A percentile compares a stretch with the other conserved stretches of the same genome.
phyloP scores from a whole-genome alignment of 2,113 vertebrate species.

The Seriola quinqueradiata region DNA sequence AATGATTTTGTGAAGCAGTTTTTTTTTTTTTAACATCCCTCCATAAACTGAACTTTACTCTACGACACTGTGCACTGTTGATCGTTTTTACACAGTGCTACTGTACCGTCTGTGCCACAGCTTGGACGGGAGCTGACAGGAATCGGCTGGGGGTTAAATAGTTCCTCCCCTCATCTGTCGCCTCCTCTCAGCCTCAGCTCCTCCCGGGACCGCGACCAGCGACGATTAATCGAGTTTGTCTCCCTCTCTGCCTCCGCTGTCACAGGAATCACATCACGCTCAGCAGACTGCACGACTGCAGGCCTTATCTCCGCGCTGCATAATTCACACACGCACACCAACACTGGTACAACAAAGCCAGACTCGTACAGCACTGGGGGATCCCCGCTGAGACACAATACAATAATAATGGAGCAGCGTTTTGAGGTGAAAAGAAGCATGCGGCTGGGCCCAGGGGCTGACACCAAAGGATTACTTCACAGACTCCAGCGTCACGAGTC shows the following conservation, averaged over 20 bases:
- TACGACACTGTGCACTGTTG: background rate
- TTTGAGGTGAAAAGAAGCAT: background rate
- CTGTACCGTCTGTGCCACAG: background rate
- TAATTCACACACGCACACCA: background rate
- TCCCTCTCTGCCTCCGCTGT: slow-evolving; percentile 27
- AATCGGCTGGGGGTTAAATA: slow-evolving; percentile 48
- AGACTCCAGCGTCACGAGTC: background rate
- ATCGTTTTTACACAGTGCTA: background rate
- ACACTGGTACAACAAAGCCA: background rate
- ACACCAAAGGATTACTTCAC: background rate
- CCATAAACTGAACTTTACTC: no score
- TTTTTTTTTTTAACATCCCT: no score
- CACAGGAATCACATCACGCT: slow-evolving; percentile 4
- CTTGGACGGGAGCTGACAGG: slow-evolving; percentile 30
- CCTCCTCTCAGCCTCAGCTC: slow-evolving; percentile 48
- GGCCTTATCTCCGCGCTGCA: slow-evolving; percentile 8
- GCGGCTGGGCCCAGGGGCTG: no score
- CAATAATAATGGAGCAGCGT: background rate
- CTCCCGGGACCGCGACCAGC: background rate
- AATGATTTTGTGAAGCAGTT: no score
- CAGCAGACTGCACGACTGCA: slow-evolving; percentile 13
- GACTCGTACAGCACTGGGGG: background rate
- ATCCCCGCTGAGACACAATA: background rate
- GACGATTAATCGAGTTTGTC: slow-evolving; percentile 24
- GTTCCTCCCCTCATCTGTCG: slow-evolving; percentile 38